Evolutionary conservation across 2,797 vertebrate species (phyloP).

Genomic region (Buceros bicornis): DNA sequence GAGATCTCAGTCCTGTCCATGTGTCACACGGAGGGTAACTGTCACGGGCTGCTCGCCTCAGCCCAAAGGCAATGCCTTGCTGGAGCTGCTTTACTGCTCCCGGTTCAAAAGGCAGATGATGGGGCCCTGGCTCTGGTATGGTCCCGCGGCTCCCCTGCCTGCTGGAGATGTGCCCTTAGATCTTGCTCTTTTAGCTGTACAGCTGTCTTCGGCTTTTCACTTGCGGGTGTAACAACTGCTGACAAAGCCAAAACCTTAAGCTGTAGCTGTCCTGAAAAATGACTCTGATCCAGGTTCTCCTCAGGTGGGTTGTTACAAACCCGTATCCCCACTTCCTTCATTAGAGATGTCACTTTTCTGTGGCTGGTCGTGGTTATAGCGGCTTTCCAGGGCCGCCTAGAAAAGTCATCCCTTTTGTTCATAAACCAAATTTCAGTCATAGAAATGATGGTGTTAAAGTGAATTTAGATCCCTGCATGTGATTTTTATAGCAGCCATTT

Average conservation of each 20-base stretch:
- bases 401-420: not conserved
- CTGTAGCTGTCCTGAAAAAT: not conserved
- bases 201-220: not conserved
- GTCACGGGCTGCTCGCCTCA: accelerated
- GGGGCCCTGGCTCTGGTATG: not conserved
- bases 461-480: not conserved
- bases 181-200: not conserved
- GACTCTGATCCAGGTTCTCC: not conserved
- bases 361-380: not conserved
- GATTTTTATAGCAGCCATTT: not conserved
- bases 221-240: not conserved
- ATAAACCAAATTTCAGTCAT: not conserved
- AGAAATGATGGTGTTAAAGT: not conserved
- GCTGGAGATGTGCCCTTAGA: not conserved
- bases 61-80: not conserved
- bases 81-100: not conserved
- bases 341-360: accelerated
- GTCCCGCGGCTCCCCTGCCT: not conserved
- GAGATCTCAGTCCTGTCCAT: accelerated
- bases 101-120: not conserved
- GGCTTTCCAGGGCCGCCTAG: not conserved
- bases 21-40: accelerated
- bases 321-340: accelerated
- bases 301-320: not conserved
- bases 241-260: not conserved